Conservation (phyloP, 2,113 vertebrate species). For the Columba livia region DNA sequence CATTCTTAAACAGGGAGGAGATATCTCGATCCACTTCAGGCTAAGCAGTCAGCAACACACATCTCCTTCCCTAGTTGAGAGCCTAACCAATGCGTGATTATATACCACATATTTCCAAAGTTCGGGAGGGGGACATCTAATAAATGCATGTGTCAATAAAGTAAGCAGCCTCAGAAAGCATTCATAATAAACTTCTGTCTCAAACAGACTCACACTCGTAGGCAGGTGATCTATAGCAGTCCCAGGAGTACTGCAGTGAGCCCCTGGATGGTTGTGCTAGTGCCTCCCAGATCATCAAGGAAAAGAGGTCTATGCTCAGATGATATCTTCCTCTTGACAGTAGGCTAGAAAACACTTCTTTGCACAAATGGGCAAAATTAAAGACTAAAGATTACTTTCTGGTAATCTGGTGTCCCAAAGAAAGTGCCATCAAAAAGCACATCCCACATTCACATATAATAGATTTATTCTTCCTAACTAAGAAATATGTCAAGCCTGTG, state of each 20-base stretch:
- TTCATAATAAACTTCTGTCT: background rate
- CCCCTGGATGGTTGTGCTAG: background rate
- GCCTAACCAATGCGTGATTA: background rate
- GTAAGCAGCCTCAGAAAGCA: background rate
- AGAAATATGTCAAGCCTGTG: background rate
- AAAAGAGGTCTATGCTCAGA: background rate
- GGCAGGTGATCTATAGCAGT: background rate
- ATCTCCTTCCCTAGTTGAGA: background rate
- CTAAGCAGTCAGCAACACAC: background rate
- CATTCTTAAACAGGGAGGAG: background rate
- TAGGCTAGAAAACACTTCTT: background rate
- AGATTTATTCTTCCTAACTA: background rate
- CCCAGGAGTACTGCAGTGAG: background rate
- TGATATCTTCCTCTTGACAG: background rate
- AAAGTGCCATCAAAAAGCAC: background rate
- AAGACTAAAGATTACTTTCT: background rate
- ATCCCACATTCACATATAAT: background rate
- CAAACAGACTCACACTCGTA: accelerated
- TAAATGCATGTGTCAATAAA: background rate
- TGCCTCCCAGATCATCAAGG: background rate
- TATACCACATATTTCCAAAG: background rate
- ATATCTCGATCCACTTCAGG: background rate
- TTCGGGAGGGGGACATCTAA: background rate
- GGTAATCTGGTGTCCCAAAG: background rate
- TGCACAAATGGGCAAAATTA: background rate